These are phyloP conservation scores for Gambelia wislizenii DNA, from an alignment of 2,797 vertebrate species.

Conservation along the genomic window DNA sequence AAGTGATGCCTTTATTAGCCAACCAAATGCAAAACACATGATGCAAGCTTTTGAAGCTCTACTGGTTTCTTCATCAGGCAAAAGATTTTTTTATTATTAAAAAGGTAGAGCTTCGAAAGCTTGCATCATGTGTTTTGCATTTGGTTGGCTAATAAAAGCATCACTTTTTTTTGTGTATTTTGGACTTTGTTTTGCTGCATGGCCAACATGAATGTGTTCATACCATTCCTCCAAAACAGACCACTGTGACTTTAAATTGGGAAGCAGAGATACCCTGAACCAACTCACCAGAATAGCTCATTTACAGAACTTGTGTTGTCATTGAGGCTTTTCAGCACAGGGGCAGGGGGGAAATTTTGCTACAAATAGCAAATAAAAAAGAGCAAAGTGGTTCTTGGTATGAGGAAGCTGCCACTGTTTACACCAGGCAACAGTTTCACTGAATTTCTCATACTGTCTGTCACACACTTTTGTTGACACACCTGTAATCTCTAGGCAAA, in stretches of 20 bases:
- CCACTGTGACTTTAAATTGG: not conserved
- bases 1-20: too few relatives aligned
- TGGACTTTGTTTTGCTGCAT: too few relatives aligned
- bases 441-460: too few relatives aligned
- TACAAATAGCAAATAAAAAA: not conserved
- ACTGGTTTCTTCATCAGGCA: too few relatives aligned
- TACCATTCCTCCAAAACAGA: not conserved
- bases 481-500: not conserved
- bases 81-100: too few relatives aligned
- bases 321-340: not conserved
- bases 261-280: not conserved
- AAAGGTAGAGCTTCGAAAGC: too few relatives aligned
- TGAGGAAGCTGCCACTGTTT: not conserved
- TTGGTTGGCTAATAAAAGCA: too few relatives aligned
- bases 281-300: not conserved
- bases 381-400: not conserved
- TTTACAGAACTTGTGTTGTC: not conserved
- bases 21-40: too few relatives aligned
- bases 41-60: too few relatives aligned
- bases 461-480: not conserved
- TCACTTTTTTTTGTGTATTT: too few relatives aligned
- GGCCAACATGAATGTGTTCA: too few relatives aligned
- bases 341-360: not conserved
- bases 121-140: too few relatives aligned
- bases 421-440: not conserved